Percentiles rank a stretch among this genome's conserved stretches.
These are phyloP conservation scores for Cylloceria caligata DNA, from an alignment of 2,888 invertebrate species.

Conservation along the genomic window DNA sequence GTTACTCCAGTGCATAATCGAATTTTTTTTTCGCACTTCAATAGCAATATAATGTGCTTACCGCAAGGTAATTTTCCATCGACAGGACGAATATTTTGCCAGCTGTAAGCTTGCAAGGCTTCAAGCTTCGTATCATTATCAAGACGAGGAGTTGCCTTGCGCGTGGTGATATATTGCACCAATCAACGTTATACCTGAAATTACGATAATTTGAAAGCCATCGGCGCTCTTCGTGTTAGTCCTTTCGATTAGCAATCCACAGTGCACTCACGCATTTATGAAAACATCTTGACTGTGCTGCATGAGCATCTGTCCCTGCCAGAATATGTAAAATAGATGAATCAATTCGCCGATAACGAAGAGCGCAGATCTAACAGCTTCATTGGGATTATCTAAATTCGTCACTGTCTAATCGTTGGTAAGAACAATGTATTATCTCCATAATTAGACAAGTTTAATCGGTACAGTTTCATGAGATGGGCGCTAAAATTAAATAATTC, in stretches of 20 bases:
- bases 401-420: conserved; percentile 17
- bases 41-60: not conserved
- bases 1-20: not conserved
- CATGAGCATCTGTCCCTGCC: conserved; percentile 29
- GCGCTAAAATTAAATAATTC: too few relatives aligned
- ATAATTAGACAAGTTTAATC: not conserved
- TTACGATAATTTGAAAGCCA: not conserved
- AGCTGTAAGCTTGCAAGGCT: conserved; percentile 51
- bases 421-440: not conserved
- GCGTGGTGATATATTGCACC: conserved; percentile 43
- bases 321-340: conserved; percentile 30
- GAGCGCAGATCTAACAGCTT: not conserved
- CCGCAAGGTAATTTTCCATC: conserved; percentile 27
- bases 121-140: conserved; percentile 56
- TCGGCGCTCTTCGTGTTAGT: not conserved
- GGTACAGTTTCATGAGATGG: too few relatives aligned
- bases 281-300: conserved; percentile 36
- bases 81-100: conserved; percentile 49
- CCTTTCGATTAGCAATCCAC: not conserved
- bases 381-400: conserved; percentile 4
- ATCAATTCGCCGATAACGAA: conserved; percentile 29
- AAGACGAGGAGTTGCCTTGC: conserved; percentile 39
- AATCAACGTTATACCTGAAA: conserved; percentile 44
- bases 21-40: not conserved
- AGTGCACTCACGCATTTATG: conserved; percentile 25